A percentile compares a stretch with the other conserved stretches of the same genome.
phyloP scores from a whole-genome alignment of 2,113 vertebrate genomes.

The Stigmatopora nigra region DNA sequence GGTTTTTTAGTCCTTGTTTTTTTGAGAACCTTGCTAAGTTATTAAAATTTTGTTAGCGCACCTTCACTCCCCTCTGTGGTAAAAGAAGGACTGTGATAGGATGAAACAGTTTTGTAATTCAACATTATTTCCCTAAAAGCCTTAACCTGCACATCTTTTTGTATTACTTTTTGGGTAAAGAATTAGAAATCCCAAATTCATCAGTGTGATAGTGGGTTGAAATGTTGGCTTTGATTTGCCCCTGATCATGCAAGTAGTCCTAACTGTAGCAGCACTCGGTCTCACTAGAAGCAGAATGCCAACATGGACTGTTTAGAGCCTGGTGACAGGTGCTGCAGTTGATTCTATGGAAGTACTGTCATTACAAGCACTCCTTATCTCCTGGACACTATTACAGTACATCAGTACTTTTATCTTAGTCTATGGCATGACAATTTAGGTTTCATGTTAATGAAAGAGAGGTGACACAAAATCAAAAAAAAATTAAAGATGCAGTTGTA shows the following conservation, averaged over 20 bases:
- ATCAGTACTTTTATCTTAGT: neutral
- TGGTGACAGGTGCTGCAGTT: slow-evolving; percentile 49
- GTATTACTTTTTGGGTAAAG: too few relatives aligned
- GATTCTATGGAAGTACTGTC: slow-evolving; percentile 17
- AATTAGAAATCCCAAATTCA: neutral
- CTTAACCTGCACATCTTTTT: neutral
- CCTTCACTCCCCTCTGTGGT: too few relatives aligned
- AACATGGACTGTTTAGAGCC: slow-evolving; percentile 26
- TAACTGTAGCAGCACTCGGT: slow-evolving; percentile 15
- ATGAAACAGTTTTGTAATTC: neutral
- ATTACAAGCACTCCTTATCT: slow-evolving; percentile 24
- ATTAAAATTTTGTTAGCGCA: too few relatives aligned
- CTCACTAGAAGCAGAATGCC: slow-evolving; percentile 17
- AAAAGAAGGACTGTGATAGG: neutral
- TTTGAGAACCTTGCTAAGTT: too few relatives aligned
- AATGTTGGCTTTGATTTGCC: slow-evolving; percentile 24
- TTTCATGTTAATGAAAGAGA: neutral
- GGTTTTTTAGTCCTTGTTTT: too few relatives aligned
- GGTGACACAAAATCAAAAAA: neutral
- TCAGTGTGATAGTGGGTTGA: slow-evolving; percentile 21
- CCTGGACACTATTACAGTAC: slow-evolving; percentile 20
- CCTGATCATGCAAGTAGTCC: slow-evolving; percentile 26
- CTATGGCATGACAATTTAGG: neutral
- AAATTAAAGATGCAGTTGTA: too few relatives aligned
- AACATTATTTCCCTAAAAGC: neutral